Evolutionary conservation across 2,797 vertebrate species (phyloP).

Genomic region (Rhyacichthys aspro): DNA sequence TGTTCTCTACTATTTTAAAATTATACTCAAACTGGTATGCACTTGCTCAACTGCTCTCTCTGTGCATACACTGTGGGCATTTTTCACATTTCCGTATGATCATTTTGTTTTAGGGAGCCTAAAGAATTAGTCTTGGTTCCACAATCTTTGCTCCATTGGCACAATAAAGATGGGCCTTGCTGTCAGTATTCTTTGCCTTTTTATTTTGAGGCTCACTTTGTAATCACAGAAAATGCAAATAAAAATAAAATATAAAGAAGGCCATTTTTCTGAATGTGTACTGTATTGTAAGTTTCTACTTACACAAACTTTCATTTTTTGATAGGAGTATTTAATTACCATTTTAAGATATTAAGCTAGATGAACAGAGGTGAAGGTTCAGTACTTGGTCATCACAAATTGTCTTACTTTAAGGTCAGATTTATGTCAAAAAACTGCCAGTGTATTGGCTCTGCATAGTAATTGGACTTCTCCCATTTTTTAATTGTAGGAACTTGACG

Average conservation of each 20-base stretch:
- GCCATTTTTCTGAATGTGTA: slow-evolving; percentile 27
- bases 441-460: background rate
- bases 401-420: slow-evolving; percentile 53
- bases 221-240: slow-evolving; percentile 49
- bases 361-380: slow-evolving; percentile 87
- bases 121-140: slow-evolving; percentile 26
- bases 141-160: slow-evolving; percentile 19
- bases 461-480: slow-evolving; percentile 21
- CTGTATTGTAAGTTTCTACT: slow-evolving; percentile 32
- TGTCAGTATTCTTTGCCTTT: slow-evolving; percentile 2
- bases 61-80: slow-evolving; percentile 90
- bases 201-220: slow-evolving; percentile 47
- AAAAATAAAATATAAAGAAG: slow-evolving; percentile 35
- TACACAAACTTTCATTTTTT: background rate
- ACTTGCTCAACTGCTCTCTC: slow-evolving; percentile 84
- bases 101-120: slow-evolving; percentile 20
- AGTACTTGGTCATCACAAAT: slow-evolving; percentile 83
- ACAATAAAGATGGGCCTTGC: slow-evolving; percentile 4
- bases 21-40: slow-evolving; percentile 89
- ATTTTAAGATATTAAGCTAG: slow-evolving; percentile 75
- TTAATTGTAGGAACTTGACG: slow-evolving; percentile 93
- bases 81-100: background rate
- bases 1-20: slow-evolving; percentile 92
- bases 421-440: slow-evolving; percentile 12
- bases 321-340: no score